Conservation (phyloP, 2,113 vertebrate species). For the Daphoenositta chrysoptera region DNA sequence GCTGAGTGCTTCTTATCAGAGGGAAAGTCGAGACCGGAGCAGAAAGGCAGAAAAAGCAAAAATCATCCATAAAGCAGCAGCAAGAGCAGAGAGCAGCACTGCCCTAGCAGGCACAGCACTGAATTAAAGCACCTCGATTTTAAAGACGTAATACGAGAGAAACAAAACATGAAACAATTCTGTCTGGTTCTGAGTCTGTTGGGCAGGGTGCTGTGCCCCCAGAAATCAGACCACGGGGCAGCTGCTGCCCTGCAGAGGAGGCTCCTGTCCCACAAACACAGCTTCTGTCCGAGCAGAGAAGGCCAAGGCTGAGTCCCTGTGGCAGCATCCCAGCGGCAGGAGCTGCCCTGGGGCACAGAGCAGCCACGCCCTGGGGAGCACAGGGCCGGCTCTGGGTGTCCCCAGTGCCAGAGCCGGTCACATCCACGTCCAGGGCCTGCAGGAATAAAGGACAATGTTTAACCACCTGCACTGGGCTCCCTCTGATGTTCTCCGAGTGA, state of each 20-base stretch:
- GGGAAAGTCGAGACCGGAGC: not conserved
- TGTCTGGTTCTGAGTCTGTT: not conserved
- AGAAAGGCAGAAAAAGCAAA: not conserved
- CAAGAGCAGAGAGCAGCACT: not conserved
- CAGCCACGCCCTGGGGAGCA: not conserved
- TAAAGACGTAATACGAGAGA: accelerated
- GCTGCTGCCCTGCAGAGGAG: not conserved
- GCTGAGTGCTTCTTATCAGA: not conserved
- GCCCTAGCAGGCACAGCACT: not conserved
- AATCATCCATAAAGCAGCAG: not conserved
- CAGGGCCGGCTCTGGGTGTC: not conserved
- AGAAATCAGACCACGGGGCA: accelerated
- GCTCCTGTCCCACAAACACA: not conserved
- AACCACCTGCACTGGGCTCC: slow-evolving; percentile 42
- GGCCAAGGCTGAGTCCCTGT: not conserved
- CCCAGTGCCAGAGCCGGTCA: accelerated
- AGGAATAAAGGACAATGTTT: not conserved
- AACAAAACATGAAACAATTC: not conserved
- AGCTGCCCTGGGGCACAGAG: not conserved
- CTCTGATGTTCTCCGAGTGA: slow-evolving; percentile 48
- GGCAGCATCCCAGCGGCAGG: not conserved
- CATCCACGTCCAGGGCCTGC: accelerated
- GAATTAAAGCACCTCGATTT: not conserved
- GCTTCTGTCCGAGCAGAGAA: no score
- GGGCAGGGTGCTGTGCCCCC: not conserved